Evolutionary conservation across 2,797 vertebrate genomes (phyloP).

Genomic region (Fringilla coelebs): DNA sequence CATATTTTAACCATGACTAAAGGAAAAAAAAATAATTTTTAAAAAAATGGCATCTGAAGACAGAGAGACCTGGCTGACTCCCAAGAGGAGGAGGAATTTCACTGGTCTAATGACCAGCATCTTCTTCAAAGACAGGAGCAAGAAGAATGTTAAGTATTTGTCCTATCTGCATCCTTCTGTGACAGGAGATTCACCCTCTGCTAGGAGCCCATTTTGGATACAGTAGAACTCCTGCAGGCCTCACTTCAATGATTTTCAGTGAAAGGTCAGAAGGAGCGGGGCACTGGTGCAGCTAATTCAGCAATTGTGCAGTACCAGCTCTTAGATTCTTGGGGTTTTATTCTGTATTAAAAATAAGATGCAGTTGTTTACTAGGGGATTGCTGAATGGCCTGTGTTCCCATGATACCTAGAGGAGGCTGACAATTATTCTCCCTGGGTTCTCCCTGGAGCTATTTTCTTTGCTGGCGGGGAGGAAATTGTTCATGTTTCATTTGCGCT

Average conservation of each 20-base stretch:
- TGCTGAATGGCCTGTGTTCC: slow-evolving; percentile 25
- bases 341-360: slow-evolving; percentile 38
- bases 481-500: slow-evolving; percentile 21
- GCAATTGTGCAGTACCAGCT: not conserved
- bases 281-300: not conserved
- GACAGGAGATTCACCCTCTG: not conserved
- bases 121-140: not conserved
- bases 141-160: slow-evolving; percentile 30
- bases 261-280: not conserved
- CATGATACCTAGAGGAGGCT: slow-evolving; percentile 4
- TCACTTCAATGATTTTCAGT: slow-evolving; percentile 20
- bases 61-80: not conserved
- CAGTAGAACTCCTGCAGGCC: not conserved
- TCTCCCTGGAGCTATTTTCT: slow-evolving; percentile 54
- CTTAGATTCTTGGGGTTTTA: not conserved
- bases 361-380: not conserved
- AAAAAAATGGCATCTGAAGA: not conserved
- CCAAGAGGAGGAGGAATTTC: slow-evolving; percentile 9
- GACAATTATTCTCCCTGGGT: slow-evolving; percentile 19
- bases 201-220: not conserved
- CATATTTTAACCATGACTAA: not conserved
- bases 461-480: slow-evolving; percentile 46
- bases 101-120: not conserved
- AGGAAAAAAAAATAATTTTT: not conserved
- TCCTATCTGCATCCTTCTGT: not conserved